phyloP scores from a whole-genome alignment of 2,113 vertebrate species.

The Athene cunicularia region DNA sequence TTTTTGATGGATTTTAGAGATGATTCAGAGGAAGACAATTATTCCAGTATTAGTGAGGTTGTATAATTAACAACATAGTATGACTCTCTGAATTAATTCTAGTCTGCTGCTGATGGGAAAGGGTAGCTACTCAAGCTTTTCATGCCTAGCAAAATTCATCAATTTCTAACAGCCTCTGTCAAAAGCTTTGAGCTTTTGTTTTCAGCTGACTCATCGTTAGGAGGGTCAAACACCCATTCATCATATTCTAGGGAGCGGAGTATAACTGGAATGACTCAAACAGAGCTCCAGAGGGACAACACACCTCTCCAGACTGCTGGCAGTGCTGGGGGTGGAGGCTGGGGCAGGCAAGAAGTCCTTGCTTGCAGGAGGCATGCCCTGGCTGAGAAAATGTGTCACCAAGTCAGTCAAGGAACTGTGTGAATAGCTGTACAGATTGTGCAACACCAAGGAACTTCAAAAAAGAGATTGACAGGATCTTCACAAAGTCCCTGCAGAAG shows the following conservation, averaged over 20 bases:
- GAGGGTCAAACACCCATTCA: neutral
- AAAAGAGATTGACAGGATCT: neutral
- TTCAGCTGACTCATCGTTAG: neutral
- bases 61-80: neutral
- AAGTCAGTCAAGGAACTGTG: neutral
- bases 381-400: neutral
- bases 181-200: neutral
- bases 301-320: neutral
- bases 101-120: neutral
- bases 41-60: neutral
- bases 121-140: neutral
- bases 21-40: neutral
- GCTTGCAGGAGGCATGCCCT: neutral
- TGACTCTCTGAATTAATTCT: neutral
- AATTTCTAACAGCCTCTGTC: neutral
- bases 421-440: neutral
- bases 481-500: neutral
- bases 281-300: neutral
- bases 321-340: neutral
- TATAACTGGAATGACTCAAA: neutral
- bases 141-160: neutral
- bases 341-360: neutral
- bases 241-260: neutral
- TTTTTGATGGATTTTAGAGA: neutral
- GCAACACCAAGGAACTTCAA: neutral